A percentile compares a stretch with the other conserved stretches of the same genome.
Evolutionary conservation across 2,113 vertebrate genomes (phyloP).

Genomic region (Sturnira hondurensis): DNA sequence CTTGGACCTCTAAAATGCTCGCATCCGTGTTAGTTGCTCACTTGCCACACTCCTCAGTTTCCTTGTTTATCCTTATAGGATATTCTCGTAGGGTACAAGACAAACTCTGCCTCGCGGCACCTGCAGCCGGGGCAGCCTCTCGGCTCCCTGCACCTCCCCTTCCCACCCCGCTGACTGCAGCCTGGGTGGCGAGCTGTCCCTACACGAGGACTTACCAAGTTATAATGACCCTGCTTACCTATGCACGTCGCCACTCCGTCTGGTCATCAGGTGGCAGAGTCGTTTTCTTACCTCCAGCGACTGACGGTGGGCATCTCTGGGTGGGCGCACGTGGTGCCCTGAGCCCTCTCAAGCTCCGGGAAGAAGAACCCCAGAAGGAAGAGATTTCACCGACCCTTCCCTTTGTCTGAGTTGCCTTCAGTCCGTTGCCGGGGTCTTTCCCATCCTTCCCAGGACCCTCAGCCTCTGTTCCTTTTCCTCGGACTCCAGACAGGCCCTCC

Average conservation of each 20-base stretch:
- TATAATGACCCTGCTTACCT: neutral
- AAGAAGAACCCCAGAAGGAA: neutral
- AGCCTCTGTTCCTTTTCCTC: neutral
- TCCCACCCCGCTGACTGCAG: rapidly evolving
- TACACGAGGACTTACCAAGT: neutral
- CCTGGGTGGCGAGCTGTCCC: neutral
- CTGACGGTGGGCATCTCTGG: neutral
- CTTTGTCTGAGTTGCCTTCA: neutral
- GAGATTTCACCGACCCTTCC: neutral
- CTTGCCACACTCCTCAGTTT: neutral
- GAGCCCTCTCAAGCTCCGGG: neutral
- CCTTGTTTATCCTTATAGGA: neutral
- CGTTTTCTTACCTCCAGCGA: neutral
- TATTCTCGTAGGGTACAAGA: neutral
- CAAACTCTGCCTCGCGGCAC: rapidly evolving
- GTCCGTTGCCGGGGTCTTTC: neutral
- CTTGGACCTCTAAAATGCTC: neutral
- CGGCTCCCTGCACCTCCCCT: neutral
- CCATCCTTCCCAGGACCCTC: neutral
- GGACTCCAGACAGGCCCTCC: neutral
- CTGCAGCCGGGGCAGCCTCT: neutral
- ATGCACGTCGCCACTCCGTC: neutral
- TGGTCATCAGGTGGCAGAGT: neutral
- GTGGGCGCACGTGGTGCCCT: neutral
- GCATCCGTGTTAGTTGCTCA: neutral